phyloP scores from a whole-genome alignment of 1,140 invertebrate genomes.

The Cydia amplana region DNA sequence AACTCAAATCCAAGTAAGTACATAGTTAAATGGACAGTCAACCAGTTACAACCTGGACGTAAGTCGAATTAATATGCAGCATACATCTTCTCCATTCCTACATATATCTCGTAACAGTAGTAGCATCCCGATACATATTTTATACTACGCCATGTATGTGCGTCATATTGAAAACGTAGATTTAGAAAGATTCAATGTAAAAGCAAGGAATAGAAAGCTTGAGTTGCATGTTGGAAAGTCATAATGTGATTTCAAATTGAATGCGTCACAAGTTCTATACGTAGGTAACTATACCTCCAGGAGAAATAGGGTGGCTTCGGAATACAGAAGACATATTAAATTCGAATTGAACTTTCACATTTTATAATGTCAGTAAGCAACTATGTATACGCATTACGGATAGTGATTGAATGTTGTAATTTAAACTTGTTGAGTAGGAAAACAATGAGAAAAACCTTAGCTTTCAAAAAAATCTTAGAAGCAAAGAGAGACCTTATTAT shows the following conservation, averaged over 20 bases:
- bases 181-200: constrained; percentile 68
- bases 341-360: constrained; percentile 17
- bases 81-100: constrained; percentile 67
- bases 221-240: constrained; percentile 70
- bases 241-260: constrained; percentile 70
- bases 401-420: not conserved
- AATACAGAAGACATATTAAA: constrained; percentile 29
- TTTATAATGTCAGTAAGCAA: constrained; percentile 4
- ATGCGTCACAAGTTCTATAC: constrained; percentile 63
- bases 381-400: not conserved
- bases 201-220: constrained; percentile 58
- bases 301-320: constrained; percentile 19
- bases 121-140: constrained; percentile 55
- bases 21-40: not conserved
- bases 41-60: not conserved
- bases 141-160: constrained; percentile 37
- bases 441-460: too few species aligned
- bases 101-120: constrained; percentile 55
- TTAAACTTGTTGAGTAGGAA: not conserved
- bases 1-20: not conserved
- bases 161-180: constrained; percentile 68
- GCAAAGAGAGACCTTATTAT: too few species aligned
- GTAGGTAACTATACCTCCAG: constrained; percentile 44
- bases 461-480: too few species aligned
- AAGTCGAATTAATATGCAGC: constrained; percentile 38